Conservation (phyloP, 2,113 vertebrate genomes). For the Catharus bicknelli region DNA sequence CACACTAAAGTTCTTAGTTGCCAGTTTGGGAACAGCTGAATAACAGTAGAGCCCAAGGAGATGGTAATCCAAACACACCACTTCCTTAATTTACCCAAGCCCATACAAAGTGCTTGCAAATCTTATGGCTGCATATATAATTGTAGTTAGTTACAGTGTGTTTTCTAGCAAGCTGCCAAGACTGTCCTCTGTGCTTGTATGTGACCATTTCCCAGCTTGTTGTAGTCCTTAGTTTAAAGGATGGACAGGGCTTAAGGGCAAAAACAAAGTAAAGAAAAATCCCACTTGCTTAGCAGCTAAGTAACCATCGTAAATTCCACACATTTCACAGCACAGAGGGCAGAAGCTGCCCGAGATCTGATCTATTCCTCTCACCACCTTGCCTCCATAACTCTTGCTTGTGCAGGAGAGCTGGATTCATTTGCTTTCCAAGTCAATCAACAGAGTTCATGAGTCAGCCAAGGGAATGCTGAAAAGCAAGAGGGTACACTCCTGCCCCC, state of each 20-base stretch:
- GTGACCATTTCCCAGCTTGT: neutral
- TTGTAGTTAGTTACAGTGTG: neutral
- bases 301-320: slow-evolving; percentile 48
- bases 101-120: neutral
- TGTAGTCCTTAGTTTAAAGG: neutral
- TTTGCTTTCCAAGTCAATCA: slow-evolving; percentile 67
- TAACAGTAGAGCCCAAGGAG: neutral
- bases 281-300: slow-evolving; percentile 7
- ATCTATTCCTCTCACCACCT: slow-evolving; percentile 61
- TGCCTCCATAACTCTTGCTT: slow-evolving; percentile 56
- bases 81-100: neutral
- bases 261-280: neutral
- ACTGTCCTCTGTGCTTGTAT: neutral
- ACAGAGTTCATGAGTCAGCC: slow-evolving; percentile 65
- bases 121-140: neutral
- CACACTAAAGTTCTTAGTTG: neutral
- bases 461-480: slow-evolving; percentile 64
- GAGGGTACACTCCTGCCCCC: slow-evolving; percentile 47
- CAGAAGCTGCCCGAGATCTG: slow-evolving; percentile 36
- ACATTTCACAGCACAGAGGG: slow-evolving; percentile 33
- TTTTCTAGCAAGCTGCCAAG: slow-evolving; percentile 13
- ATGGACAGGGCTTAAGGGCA: neutral
- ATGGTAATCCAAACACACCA: neutral
- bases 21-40: neutral
- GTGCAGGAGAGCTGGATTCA: slow-evolving; percentile 44